These are phyloP conservation scores for Sebastolobus altivelis DNA, from an alignment of 2,797 vertebrate genomes.

Conservation along the genomic window DNA sequence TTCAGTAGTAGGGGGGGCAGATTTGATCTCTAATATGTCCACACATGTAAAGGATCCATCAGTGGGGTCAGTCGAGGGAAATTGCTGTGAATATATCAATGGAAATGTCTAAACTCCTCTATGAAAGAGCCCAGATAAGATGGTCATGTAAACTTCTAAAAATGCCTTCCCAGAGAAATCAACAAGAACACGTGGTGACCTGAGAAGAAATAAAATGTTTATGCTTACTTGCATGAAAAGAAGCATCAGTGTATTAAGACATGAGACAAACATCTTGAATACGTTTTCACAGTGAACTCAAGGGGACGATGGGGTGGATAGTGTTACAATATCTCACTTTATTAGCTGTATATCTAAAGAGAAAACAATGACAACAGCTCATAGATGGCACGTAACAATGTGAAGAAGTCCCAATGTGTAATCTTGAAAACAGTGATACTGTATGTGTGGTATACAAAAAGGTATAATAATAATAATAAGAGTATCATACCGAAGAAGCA, in stretches of 20 bases:
- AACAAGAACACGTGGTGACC: not conserved
- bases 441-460: not conserved
- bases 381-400: constrained; percentile 23
- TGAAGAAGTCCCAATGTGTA: not conserved
- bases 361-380: constrained; percentile 31
- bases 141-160: not conserved
- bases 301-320: not conserved
- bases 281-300: constrained; percentile 6
- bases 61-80: not conserved
- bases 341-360: constrained; percentile 53
- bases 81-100: not conserved
- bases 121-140: not conserved
- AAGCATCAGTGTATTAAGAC: not conserved
- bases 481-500: constrained; percentile 1
- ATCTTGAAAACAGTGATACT: constrained; percentile 13
- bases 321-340: constrained; percentile 63
- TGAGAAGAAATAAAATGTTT: not conserved
- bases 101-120: not conserved
- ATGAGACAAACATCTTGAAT: not conserved
- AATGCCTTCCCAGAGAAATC: not conserved
- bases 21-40: not conserved
- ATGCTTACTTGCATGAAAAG: not conserved
- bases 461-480: not conserved
- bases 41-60: not conserved
- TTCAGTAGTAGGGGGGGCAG: not conserved